phyloP scores from a whole-genome alignment of 2,888 invertebrate species.

The Lathronympha strigana region DNA sequence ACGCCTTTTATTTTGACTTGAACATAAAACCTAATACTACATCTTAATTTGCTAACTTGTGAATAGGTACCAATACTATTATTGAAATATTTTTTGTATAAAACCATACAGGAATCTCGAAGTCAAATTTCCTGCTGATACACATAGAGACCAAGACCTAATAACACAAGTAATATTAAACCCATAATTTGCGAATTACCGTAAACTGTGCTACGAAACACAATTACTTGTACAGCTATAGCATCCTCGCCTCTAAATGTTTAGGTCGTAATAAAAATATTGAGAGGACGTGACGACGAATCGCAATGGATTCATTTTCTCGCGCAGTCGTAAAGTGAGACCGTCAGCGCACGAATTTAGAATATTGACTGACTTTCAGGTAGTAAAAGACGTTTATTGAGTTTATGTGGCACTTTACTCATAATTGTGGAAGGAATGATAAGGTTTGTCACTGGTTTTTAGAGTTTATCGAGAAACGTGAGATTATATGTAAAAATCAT shows the following conservation, averaged over 20 bases:
- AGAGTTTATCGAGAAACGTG: not conserved
- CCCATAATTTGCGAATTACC: constrained; percentile 7
- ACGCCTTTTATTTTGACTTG: too few relatives aligned
- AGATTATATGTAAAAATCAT: too few relatives aligned
- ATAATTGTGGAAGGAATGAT: not conserved
- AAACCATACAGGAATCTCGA: too few relatives aligned
- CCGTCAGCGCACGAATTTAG: constrained; percentile 36
- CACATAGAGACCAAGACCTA: too few relatives aligned
- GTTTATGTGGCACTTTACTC: not conserved
- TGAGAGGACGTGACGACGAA: constrained; percentile 57
- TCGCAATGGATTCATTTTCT: constrained; percentile 61
- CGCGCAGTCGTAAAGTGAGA: constrained; percentile 37
- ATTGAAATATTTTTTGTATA: too few relatives aligned
- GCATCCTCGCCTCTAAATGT: constrained; percentile 42
- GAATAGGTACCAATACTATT: too few relatives aligned
- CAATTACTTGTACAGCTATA: constrained; percentile 27
- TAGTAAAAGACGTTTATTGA: constrained; percentile 12
- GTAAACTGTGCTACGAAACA: constrained; percentile 21
- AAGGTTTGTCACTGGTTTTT: not conserved
- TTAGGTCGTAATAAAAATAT: constrained; percentile 51
- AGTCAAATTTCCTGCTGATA: too few relatives aligned
- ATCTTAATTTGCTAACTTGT: too few relatives aligned
- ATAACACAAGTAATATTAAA: too few relatives aligned
- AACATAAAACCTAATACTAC: too few relatives aligned
- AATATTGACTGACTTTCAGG: constrained; percentile 37